A percentile compares a stretch with the other conserved stretches of the same genome.
Conservation (phyloP, 2,888 invertebrate species). For the Seladonia tumulorum region DNA sequence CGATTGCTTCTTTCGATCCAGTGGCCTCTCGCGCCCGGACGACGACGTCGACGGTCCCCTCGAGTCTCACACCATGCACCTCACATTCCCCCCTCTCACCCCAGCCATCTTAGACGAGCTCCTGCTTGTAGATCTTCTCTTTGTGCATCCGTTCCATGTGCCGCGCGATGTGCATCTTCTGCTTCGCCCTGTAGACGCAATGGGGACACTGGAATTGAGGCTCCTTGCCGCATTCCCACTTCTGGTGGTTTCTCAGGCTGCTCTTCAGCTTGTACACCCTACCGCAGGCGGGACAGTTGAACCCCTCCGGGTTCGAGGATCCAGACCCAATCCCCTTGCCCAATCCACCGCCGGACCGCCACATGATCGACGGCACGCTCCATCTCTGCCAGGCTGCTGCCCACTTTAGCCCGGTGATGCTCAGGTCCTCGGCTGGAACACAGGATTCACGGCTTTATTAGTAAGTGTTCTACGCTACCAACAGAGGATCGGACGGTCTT, state of each 20-base stretch:
- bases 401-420: slow-evolving; percentile 89
- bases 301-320: slow-evolving; percentile 85
- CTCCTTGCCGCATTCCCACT: slow-evolving; percentile 84
- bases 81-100: background rate
- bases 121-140: slow-evolving; percentile 83
- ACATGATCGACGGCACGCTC: slow-evolving; percentile 84
- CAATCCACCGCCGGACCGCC: slow-evolving; percentile 81
- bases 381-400: slow-evolving; percentile 88
- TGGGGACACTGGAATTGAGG: slow-evolving; percentile 84
- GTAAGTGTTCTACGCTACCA: slow-evolving; percentile 55
- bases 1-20: slow-evolving; percentile 3
- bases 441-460: slow-evolving; percentile 80
- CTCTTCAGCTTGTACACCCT: slow-evolving; percentile 94
- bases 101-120: slow-evolving; percentile 77
- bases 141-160: slow-evolving; percentile 85
- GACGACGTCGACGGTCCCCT: slow-evolving; percentile 56
- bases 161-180: slow-evolving; percentile 84
- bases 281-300: slow-evolving; percentile 93
- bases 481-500: slow-evolving; percentile 43
- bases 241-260: slow-evolving; percentile 85
- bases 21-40: slow-evolving; percentile 37
- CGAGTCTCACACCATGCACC: slow-evolving; percentile 13
- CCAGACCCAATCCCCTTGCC: slow-evolving; percentile 79
- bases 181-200: slow-evolving; percentile 83
- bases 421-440: slow-evolving; percentile 89